Percentiles rank a stretch among this genome's conserved stretches.
Conservation (phyloP, 2,888 invertebrate genomes). For the Nemoura dubitans region DNA sequence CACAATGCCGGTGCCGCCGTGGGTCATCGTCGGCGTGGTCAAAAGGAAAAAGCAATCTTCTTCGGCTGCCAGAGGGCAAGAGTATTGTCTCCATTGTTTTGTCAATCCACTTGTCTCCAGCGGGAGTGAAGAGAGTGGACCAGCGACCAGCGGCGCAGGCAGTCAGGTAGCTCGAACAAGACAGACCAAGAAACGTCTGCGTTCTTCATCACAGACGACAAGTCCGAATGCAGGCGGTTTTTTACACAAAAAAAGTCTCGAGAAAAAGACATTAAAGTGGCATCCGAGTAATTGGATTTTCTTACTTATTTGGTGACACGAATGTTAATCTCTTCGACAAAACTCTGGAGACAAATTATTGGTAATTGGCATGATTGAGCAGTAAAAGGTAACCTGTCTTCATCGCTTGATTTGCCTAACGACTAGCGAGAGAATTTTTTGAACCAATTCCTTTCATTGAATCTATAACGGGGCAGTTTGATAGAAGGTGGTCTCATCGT, state of each 20-base stretch:
- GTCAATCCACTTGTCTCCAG: slow-evolving; percentile 33
- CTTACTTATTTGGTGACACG: background rate
- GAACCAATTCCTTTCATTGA: no score
- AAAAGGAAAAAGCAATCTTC: slow-evolving; percentile 27
- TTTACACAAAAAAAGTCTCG: background rate
- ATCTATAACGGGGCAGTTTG: background rate
- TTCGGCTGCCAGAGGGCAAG: background rate
- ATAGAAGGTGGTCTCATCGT: no score
- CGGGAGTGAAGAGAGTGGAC: slow-evolving; percentile 21
- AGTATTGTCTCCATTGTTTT: slow-evolving; percentile 36
- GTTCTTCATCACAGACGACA: background rate
- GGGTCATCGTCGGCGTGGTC: slow-evolving; percentile 9
- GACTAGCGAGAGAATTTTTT: no score
- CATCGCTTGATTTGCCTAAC: background rate
- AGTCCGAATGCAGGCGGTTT: background rate
- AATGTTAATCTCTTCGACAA: background rate
- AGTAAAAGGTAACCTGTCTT: background rate
- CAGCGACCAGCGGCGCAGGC: background rate
- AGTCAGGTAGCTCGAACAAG: slow-evolving; percentile 15
- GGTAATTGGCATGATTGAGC: background rate
- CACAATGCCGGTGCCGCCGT: background rate
- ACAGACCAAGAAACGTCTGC: background rate
- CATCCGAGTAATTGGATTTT: background rate
- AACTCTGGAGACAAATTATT: background rate
- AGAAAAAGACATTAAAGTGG: background rate